Evolutionary conservation across 2,888 invertebrate species (phyloP).

Genomic region (Palloptera scutellata): DNA sequence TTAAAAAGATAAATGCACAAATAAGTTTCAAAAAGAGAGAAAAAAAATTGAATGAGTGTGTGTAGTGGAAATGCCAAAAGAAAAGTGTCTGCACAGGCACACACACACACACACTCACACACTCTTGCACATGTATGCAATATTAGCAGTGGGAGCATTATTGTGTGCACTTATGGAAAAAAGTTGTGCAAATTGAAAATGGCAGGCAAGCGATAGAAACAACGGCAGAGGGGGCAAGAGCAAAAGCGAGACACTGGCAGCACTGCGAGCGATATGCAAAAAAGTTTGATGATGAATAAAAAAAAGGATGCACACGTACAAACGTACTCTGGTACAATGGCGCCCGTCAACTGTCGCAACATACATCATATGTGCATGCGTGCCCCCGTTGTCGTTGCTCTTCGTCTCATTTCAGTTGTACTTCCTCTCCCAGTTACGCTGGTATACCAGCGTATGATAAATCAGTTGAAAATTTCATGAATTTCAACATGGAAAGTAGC

Average conservation of each 20-base stretch:
- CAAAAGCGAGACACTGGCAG: slow-evolving; percentile 14
- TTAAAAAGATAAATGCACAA: slow-evolving; percentile 37
- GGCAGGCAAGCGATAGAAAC: neutral
- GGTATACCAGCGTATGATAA: slow-evolving; percentile 1
- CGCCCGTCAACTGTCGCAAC: neutral
- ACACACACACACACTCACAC: neutral
- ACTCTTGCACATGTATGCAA: neutral
- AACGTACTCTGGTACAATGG: neutral
- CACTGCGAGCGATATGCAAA: slow-evolving; percentile 32
- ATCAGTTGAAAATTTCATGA: slow-evolving; percentile 30
- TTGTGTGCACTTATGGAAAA: neutral
- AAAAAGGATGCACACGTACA: neutral
- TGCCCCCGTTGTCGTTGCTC: neutral
- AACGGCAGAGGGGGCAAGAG: neutral
- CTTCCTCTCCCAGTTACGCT: neutral
- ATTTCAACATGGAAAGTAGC: slow-evolving; percentile 16
- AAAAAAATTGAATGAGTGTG: neutral
- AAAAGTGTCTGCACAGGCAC: neutral
- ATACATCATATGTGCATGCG: neutral
- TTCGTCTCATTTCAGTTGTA: neutral
- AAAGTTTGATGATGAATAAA: slow-evolving; percentile 13
- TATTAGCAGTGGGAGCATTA: no score
- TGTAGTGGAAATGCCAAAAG: neutral
- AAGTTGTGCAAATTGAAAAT: neutral
- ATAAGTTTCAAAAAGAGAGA: slow-evolving; percentile 18